Percentiles rank a stretch among this genome's conserved stretches.
phyloP scores from a whole-genome alignment of 2,888 invertebrate genomes.

The Eledone cirrhosa region DNA sequence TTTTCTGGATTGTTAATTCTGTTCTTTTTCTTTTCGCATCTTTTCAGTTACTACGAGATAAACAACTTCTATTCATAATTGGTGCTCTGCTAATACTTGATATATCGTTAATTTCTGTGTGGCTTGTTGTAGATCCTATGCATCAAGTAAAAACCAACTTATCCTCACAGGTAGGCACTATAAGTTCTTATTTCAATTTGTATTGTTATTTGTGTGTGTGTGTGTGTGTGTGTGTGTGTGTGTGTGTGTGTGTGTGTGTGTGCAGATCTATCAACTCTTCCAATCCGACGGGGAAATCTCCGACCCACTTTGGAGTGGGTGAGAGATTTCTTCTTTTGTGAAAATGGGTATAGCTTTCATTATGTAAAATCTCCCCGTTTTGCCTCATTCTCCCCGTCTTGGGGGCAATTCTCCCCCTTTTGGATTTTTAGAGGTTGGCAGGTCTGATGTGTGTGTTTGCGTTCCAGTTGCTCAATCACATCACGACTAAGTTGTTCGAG shows the following conservation, averaged over 20 bases:
- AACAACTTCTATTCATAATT: slow-evolving; percentile 85
- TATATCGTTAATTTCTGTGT: slow-evolving; percentile 82
- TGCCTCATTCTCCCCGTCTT: no score
- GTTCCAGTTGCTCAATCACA: no score
- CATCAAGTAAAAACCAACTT: slow-evolving; percentile 77
- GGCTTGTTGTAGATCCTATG: slow-evolving; percentile 89
- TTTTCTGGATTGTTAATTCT: no score
- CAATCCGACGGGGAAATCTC: not conserved
- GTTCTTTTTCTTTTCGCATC: slow-evolving; percentile 15
- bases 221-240: not conserved
- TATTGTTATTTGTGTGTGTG: not conserved
- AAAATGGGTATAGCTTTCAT: no score
- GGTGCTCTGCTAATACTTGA: slow-evolving; percentile 84
- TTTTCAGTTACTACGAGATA: slow-evolving; percentile 81
- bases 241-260: not conserved
- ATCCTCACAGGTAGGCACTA: slow-evolving; percentile 49
- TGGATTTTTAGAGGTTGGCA: no score
- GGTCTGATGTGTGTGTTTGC: no score
- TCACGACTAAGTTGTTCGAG: no score
- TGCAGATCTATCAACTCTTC: not conserved
- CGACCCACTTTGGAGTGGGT: no score
- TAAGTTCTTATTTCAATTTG: not conserved
- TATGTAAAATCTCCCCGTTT: no score
- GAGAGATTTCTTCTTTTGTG: no score
- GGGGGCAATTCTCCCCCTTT: no score